Conservation (phyloP, 1,140 invertebrate species). For the Trichoplusia ni region DNA sequence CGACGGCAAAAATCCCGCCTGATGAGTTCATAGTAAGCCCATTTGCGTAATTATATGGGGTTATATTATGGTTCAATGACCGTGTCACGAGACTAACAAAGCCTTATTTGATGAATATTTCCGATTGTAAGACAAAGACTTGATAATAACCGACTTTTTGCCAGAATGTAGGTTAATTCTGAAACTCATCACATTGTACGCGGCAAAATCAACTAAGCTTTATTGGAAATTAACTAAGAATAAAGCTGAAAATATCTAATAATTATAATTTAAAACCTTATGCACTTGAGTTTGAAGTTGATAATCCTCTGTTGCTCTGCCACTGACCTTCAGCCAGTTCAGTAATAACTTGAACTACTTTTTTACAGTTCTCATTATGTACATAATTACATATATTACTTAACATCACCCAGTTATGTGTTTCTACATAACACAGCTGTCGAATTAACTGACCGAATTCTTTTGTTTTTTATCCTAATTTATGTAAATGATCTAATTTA, state of each 20-base stretch:
- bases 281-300: background rate
- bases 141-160: too few relatives aligned
- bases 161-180: background rate
- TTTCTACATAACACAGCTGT: conserved; percentile 1
- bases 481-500: conserved; percentile 10
- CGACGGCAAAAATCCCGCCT: too few relatives aligned
- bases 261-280: background rate
- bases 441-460: conserved; percentile 7
- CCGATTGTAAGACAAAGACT: background rate
- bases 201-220: too few relatives aligned
- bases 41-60: conserved; percentile 60
- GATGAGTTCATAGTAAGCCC: too few relatives aligned
- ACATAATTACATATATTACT: background rate
- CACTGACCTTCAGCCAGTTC: too few relatives aligned
- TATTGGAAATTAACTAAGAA: too few relatives aligned
- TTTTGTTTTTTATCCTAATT: background rate
- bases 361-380: conserved; percentile 13
- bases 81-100: conserved; percentile 31
- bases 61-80: conserved; percentile 55
- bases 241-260: too few relatives aligned
- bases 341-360: too few relatives aligned
- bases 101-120: conserved; percentile 2
- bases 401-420: background rate
- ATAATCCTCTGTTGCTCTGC: background rate
- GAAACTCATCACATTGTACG: too few relatives aligned